Base-by-base conservation (phyloP, 2,797 vertebrate species). In the Perdix hodgsoniae region DNA sequence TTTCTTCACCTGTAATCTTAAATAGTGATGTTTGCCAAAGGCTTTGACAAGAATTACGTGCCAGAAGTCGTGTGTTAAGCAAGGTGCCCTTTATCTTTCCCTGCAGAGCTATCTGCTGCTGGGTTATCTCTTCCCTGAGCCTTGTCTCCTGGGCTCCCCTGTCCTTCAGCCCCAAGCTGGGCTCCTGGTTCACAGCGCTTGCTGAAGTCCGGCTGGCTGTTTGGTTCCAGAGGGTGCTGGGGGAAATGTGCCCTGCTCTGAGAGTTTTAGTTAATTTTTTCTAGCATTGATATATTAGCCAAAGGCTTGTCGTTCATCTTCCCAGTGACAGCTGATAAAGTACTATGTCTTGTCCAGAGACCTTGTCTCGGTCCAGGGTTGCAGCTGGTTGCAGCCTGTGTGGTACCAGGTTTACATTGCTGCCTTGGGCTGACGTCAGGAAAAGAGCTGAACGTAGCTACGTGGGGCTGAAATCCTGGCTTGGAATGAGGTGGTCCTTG, bases 71-170 rank as follows among this genome's bases (percentile, higher is more conserved):
- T 49, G 86, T 1, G 5, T 96, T 94, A 91, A 84, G 95, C 95
- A 96, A 96, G 91, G 82, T 95, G 94, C 83, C 92, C 95, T 96
- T 97, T 97, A 95, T 90, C 92, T 94, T 84, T 65, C 15, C 0
- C 61, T 44, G 80, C 24, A 4, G 75, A 80, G 81, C 73, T 93
- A 52, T 85, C 75, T 91, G 49, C 79, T 90, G 29, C 6, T 15
- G 14, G 39, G 65, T 95, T 96, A 96, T 96, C 95, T 93, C 65
- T 93, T 37, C 33, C 79, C 14, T 42, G 33, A 27, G 45, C 78
- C 49, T 72, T 67, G 65, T 81, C 86, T 93, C 24, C 3, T 26
- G 63, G 52, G 33, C 60, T 95, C 50, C 37, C 35, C 75, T 3
- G 29, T 93, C 86, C 82, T 85, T 91, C 83, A 83, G 82, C 82